A percentile compares a stretch with the other conserved stretches of the same genome.
Evolutionary conservation across 2,113 vertebrate species (phyloP).

Genomic region (Semicossyphus pulcher): DNA sequence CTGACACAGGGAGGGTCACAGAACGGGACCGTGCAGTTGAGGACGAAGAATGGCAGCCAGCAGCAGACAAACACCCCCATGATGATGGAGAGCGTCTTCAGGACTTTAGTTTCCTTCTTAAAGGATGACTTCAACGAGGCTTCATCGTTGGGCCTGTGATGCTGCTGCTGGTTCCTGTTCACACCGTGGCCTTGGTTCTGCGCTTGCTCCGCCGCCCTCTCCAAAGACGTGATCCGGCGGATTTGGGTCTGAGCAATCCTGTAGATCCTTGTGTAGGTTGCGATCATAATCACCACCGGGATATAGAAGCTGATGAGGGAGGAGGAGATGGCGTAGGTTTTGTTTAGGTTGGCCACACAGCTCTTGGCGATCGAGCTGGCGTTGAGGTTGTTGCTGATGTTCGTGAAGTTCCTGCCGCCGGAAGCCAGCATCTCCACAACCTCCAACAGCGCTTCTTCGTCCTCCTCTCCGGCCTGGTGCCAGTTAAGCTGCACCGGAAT

Average conservation of each 20-base stretch:
- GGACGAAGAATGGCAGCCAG: conserved; percentile 89
- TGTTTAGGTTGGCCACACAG: conserved; percentile 86
- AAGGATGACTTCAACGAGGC: conserved; percentile 82
- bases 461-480: conserved; percentile 80
- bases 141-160: conserved; percentile 70
- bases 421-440: not conserved
- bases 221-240: conserved; percentile 83
- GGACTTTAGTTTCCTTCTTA: conserved; percentile 88
- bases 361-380: conserved; percentile 43
- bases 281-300: conserved; percentile 87
- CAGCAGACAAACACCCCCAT: conserved; percentile 90
- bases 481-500: conserved; percentile 86
- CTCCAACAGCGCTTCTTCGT: conserved; percentile 9
- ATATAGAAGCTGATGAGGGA: conserved; percentile 86
- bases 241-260: conserved; percentile 88
- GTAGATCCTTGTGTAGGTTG: conserved; percentile 87
- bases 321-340: conserved; percentile 85
- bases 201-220: conserved; percentile 81
- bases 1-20: conserved; percentile 84
- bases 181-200: conserved; percentile 47
- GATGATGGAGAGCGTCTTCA: conserved; percentile 88
- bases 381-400: conserved; percentile 12
- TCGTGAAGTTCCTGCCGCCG: not conserved
- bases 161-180: conserved; percentile 57
- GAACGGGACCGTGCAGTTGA: conserved; percentile 88